Base-by-base conservation (phyloP, 2,888 invertebrate genomes). In the Anodontia alba region DNA sequence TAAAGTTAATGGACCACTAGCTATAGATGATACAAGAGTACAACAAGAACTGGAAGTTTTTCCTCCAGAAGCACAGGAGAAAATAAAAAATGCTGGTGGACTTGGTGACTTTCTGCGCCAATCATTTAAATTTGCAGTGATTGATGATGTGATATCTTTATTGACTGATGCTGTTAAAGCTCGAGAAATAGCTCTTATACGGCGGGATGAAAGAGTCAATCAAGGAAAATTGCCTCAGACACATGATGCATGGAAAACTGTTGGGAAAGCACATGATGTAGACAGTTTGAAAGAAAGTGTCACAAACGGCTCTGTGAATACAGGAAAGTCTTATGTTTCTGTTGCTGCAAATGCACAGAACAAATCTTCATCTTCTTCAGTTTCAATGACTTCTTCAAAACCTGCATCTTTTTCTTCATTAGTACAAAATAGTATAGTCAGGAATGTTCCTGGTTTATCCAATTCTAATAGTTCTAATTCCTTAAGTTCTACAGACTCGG, bases 111-210 rank as follows among this genome's bases (percentile, higher is more conserved):
- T 90, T 75, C 78, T 91, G 10, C 75, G 78, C 36, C 89, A 88
- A 71, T 87, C 87, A 10, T 78, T 85, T 29, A 88, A 90, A 77
- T 90, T 91, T 82, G 89, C 88, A 15, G 87, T 90, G 57, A 88
- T 88, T 26, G 89, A 89, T 26, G 87, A 89, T 70, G 79, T 87
- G 54, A 85, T 90, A 62, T 90, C 89, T 71, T 73, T 88, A 10
- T 71, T 88, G 71, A 82, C 84, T 7, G 90, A 91, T 72, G 84
- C 88, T 26, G 83, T 81, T 17, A 80, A 78, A 54, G 89, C 88
- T 10, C 72, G 87, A 33, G 84, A 85, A 54, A 76, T 89, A 26
- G 87, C 91, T 15, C 33, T 80, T 42, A 68, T 70, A 46, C 70
- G 80, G 26, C 51, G 83, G 8, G 71, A 81, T 43, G 77, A 80